Conservation (phyloP, 2,888 invertebrate genomes). For the Biston betularia region DNA sequence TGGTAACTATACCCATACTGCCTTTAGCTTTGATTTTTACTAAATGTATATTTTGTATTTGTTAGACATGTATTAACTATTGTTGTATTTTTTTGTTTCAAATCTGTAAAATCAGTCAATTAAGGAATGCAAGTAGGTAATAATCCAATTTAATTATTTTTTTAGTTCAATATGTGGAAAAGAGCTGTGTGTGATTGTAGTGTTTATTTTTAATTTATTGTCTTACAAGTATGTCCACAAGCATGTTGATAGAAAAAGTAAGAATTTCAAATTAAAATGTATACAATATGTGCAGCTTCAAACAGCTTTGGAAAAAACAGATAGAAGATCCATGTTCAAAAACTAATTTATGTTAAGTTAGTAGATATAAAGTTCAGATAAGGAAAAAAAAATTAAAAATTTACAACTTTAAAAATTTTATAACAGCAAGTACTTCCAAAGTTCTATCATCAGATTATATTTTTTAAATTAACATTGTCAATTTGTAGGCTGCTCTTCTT, state of each 20-base stretch:
- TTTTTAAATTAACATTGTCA: constrained; percentile 64
- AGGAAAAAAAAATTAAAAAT: background rate
- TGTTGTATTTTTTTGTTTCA: constrained; percentile 47
- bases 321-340: constrained; percentile 8
- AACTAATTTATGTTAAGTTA: constrained; percentile 22
- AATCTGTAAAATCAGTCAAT: constrained; percentile 10
- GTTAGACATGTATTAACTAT: constrained; percentile 11
- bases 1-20: constrained; percentile 12
- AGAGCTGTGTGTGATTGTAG: constrained; percentile 37
- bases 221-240: background rate
- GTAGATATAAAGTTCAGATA: constrained; percentile 17
- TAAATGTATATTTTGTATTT: constrained; percentile 25
- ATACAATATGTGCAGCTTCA: constrained; percentile 4
- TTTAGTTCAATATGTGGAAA: constrained; percentile 15
- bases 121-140: constrained; percentile 37
- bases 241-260: background rate
- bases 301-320: background rate
- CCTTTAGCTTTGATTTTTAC: constrained; percentile 19
- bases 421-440: constrained; percentile 36
- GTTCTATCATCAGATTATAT: constrained; percentile 44
- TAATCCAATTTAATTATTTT: constrained; percentile 47
- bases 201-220: constrained; percentile 28
- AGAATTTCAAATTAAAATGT: background rate
- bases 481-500: constrained; percentile 76
- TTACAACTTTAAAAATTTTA: constrained; percentile 21